Evolutionary conservation across 2,888 invertebrate genomes (phyloP), one percentile per base, ranked within the genome.

Genomic region (Leptodirus hochenwartii): DNA sequence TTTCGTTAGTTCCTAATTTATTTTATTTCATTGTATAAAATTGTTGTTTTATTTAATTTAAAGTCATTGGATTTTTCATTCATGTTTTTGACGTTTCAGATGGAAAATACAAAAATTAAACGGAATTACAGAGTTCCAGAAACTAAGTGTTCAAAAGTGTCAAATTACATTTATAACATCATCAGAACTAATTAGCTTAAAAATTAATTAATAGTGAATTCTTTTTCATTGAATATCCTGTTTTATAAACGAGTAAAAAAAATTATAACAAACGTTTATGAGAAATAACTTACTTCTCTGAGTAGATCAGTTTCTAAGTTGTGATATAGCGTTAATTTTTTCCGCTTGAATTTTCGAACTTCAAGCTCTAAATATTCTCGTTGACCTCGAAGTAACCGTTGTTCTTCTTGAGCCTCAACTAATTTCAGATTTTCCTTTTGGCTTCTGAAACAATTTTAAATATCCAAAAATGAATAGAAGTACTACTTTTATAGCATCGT

Each of bases 1-100:
- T 59, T 90, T 90, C 54, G 81, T 84, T 47, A 96, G 60, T 61
- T 96, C 96, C 84, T 93, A 54, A 1, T n/a, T n/a, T n/a, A n/a
- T n/a, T n/a, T n/a, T n/a, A 51, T 23, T 28, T 31, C 32, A n/a
- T n/a, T n/a, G n/a, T n/a, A n/a, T n/a, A n/a, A n/a, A n/a, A n/a
- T n/a, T n/a, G n/a, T n/a, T n/a, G n/a, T n/a, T n/a, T n/a, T n/a
- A 32, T 15, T 17, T 20, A 8, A 9, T 20, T 9, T 20, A 20
- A 20, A n/a, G 8, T 8, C 10, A 8, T n/a, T n/a, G n/a, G n/a
- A n/a, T n/a, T n/a, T n/a, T n/a, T n/a, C n/a, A n/a, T n/a, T n/a
- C n/a, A n/a, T n/a, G n/a, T n/a, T n/a, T n/a, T n/a, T n/a, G n/a
- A n/a, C n/a, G n/a, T n/a, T n/a, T n/a, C n/a, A n/a, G n/a, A n/a